A percentile compares a stretch with the other conserved stretches of the same genome.
These are phyloP conservation scores for Eremobia ochroleuca DNA, from an alignment of 2,888 invertebrate genomes.

Conservation along the genomic window DNA sequence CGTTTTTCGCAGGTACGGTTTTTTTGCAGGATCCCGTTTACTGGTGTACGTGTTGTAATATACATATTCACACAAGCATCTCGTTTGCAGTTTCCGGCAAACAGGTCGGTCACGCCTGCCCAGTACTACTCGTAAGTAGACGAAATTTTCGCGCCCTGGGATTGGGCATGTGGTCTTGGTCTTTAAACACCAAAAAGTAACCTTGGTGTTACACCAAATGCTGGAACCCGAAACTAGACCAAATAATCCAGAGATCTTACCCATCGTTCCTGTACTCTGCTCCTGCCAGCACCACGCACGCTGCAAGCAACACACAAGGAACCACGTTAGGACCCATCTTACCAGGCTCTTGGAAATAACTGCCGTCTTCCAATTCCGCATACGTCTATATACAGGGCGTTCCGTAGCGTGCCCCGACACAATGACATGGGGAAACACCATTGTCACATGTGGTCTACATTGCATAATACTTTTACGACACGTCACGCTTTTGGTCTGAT, in stretches of 20 bases:
- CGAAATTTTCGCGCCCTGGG: not conserved
- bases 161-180: not conserved
- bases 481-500: slow-evolving; percentile 76
- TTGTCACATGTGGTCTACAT: slow-evolving; percentile 77
- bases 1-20: no score
- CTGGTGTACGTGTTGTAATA: no score
- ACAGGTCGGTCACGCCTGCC: no score
- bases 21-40: no score
- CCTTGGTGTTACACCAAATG: not conserved
- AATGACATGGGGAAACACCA: slow-evolving; percentile 88
- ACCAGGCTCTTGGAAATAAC: slow-evolving; percentile 73
- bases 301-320: slow-evolving; percentile 61
- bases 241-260: slow-evolving; percentile 72
- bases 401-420: slow-evolving; percentile 84
- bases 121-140: no score
- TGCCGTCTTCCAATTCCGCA: slow-evolving; percentile 78
- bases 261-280: slow-evolving; percentile 85
- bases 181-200: not conserved
- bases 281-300: slow-evolving; percentile 60
- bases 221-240: not conserved
- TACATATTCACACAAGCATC: no score
- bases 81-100: no score
- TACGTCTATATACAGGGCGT: slow-evolving; percentile 86
- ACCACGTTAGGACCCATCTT: slow-evolving; percentile 80
- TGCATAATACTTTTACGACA: slow-evolving; percentile 81